Evolutionary conservation across 2,113 vertebrate species (phyloP).

Genomic region (Halichoeres trimaculatus): DNA sequence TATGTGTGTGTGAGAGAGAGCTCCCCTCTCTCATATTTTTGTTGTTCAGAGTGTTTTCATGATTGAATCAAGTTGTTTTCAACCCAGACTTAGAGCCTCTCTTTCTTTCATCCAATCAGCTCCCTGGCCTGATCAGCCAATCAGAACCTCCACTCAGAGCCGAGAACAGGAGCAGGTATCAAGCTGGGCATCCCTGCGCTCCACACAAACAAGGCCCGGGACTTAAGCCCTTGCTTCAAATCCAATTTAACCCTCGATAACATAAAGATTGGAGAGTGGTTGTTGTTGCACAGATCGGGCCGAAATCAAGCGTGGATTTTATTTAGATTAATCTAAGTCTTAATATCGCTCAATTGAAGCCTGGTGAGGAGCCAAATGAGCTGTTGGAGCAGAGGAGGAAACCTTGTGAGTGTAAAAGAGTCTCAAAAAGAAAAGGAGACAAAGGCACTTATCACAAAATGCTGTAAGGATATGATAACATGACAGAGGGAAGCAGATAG

Average conservation of each 20-base stretch:
- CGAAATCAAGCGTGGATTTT: no score
- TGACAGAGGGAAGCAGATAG: constrained; percentile 15
- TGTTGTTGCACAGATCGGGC: background rate
- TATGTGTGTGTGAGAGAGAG: background rate
- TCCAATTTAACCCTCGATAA: constrained; percentile 60
- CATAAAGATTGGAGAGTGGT: constrained; percentile 62
- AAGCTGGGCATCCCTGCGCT: constrained; percentile 65
- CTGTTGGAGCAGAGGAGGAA: background rate
- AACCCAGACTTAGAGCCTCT: constrained; percentile 29
- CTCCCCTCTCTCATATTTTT: background rate
- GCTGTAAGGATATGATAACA: constrained; percentile 18
- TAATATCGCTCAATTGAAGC: constrained; percentile 42
- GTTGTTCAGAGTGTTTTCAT: constrained; percentile 60
- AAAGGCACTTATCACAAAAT: background rate
- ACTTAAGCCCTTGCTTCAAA: constrained; percentile 68
- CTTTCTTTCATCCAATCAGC: constrained; percentile 58
- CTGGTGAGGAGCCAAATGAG: constrained; percentile 45
- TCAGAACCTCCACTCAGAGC: constrained; percentile 59
- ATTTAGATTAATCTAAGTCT: background rate
- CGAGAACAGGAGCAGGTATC: constrained; percentile 57
- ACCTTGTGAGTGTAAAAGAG: background rate
- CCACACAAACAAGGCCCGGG: constrained; percentile 66
- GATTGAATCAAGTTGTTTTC: constrained; percentile 77
- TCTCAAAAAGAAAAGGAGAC: constrained; percentile 9
- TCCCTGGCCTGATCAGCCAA: constrained; percentile 54